Evolutionary conservation across 1,140 invertebrate species (phyloP).

Genomic region (Euwallacea similis): DNA sequence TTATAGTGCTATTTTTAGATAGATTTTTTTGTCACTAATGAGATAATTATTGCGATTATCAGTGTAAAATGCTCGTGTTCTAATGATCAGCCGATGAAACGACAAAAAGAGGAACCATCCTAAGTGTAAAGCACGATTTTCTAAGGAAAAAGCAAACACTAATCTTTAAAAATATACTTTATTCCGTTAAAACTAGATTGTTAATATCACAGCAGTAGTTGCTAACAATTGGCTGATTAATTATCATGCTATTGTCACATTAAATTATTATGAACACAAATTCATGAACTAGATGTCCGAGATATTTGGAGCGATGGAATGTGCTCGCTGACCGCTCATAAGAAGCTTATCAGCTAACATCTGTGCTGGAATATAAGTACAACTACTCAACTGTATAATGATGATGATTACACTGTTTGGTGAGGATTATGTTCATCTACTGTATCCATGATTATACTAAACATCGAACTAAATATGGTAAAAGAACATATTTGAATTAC

Average conservation of each 20-base stretch:
- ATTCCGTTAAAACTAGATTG: neutral
- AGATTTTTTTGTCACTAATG: too few relatives aligned
- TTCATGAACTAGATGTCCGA: neutral
- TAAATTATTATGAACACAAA: constrained; percentile 9
- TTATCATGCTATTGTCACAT: neutral
- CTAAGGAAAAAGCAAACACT: constrained; percentile 2
- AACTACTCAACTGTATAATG: constrained; percentile 42
- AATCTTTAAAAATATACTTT: constrained; percentile 30
- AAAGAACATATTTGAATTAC: neutral
- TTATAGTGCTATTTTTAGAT: constrained; percentile 24
- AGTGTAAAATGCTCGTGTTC: too few relatives aligned
- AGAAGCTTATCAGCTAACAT: neutral
- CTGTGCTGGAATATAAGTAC: constrained; percentile 32
- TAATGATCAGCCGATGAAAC: too few relatives aligned
- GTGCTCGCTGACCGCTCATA: neutral
- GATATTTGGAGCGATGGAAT: neutral
- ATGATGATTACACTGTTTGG: neutral
- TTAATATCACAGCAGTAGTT: constrained; percentile 49
- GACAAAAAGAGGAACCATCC: too few relatives aligned
- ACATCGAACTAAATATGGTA: neutral
- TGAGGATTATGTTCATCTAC: neutral
- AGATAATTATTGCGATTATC: too few relatives aligned
- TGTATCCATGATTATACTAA: neutral
- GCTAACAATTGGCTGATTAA: constrained; percentile 34
- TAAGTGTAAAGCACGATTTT: too few relatives aligned